Base-by-base conservation (phyloP, 2,113 vertebrate species). In the Brachirus orientalis region DNA sequence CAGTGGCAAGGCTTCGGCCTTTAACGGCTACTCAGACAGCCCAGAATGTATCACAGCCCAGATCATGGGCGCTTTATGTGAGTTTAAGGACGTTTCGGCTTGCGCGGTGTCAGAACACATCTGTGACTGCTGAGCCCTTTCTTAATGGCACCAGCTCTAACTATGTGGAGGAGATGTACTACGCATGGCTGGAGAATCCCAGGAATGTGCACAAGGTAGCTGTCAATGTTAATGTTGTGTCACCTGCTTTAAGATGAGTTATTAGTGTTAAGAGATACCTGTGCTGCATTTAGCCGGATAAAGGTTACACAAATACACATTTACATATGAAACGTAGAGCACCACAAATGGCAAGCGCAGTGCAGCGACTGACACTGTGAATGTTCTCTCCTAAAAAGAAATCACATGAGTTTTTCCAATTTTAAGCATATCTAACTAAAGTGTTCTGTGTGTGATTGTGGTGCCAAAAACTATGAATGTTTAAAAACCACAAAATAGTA, bases 81-180 rank as follows among this genome's bases (percentile, higher is more conserved):
- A 90, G 87, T 33, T 77, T 83, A 55, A 95, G 95, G 94, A 96
- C 94, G 84, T 95, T 94, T 85, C 91, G 88, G 82, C 92, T 90
- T 3, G 40, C 79, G 51, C 93, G 94, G 84, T 88, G 86, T 88
- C 94, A 93, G 68, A 92, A 91, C 0, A 83, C 93, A 13, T 92
- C 95, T 0, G 94, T 94, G 69, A 91, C 94, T 65, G 90, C 96
- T 0, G 96, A 98, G 71, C 95, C 97, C 0, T 98, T 97, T 81
- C 92, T 98, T 17, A 98, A 94, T 18, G 96, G 95, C 80, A 96
- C 95, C 88, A 97, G 95, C 88, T 95, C 94, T 1, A 98, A 96
- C 91, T 99, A 99, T 77, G 91, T 98, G 90, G 96, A 98, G 88
- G 96, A 98, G 87, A 98, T 99, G 97, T 98, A 98, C 90, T 93